Percentiles rank a stretch among this genome's conserved stretches.
Conservation (phyloP, 2,113 vertebrate species). For the Candoia aspera region DNA sequence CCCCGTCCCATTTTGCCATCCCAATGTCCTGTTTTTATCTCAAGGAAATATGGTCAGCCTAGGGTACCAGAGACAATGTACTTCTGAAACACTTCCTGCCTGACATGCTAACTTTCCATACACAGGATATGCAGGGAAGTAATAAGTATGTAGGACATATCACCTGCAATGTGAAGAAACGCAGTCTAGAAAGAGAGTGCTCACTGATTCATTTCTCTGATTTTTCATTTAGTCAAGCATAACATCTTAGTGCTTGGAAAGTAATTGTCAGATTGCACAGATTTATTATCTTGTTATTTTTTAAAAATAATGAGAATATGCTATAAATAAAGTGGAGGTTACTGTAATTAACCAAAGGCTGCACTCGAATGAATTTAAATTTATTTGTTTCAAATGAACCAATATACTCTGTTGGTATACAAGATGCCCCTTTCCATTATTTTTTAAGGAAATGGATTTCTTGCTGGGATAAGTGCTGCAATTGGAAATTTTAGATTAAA, state of each 20-base stretch:
- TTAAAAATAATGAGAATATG: conserved; percentile 40
- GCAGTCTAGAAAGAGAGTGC: not conserved
- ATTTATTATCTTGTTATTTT: conserved; percentile 53
- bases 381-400: conserved; percentile 67
- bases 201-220: not conserved
- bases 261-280: conserved; percentile 51
- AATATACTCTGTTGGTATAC: conserved; percentile 58
- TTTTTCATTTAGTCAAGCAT: conserved; percentile 50
- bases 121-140: not conserved
- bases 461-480: conserved; percentile 75
- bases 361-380: conserved; percentile 61
- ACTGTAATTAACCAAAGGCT: conserved; percentile 60
- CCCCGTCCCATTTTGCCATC: too few species aligned
- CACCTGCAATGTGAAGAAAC: not conserved
- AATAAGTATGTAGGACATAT: not conserved
- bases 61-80: not conserved
- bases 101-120: not conserved
- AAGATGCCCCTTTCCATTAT: conserved; percentile 62
- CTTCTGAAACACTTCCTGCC: not conserved
- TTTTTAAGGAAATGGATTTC: conserved; percentile 73
- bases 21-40: too few species aligned
- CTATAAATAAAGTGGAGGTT: conserved; percentile 53
- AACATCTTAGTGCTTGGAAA: conserved; percentile 32
- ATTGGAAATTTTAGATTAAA: conserved; percentile 71
- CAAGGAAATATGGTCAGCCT: too few species aligned